Percentiles rank a stretch among this genome's conserved stretches.
phyloP scores from a whole-genome alignment of 2,797 vertebrate species.

The Pempheris klunzingeri region DNA sequence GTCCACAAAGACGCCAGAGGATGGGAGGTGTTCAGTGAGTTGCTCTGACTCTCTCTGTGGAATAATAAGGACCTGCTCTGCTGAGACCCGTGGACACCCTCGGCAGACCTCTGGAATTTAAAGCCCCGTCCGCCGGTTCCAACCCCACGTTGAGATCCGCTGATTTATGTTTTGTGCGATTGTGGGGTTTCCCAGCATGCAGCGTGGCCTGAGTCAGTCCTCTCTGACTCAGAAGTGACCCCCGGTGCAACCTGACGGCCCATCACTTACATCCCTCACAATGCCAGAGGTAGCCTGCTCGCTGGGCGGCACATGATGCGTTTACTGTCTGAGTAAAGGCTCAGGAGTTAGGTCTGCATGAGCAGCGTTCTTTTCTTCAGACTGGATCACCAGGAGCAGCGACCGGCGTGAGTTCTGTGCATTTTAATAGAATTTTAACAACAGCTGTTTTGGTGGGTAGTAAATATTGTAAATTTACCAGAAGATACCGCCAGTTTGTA shows the following conservation, averaged over 20 bases:
- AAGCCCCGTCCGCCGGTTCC: neutral
- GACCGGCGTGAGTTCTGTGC: neutral
- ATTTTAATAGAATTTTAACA: neutral
- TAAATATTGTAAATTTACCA: neutral
- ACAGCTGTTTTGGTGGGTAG: neutral
- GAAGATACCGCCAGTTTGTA: neutral
- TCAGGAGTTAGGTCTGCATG: neutral
- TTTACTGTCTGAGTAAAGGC: neutral
- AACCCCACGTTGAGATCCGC: neutral
- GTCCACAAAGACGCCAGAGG: neutral
- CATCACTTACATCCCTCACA: slow-evolving; percentile 6
- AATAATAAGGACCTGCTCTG: neutral
- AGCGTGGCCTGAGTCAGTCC: slow-evolving; percentile 24
- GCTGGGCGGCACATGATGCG: neutral
- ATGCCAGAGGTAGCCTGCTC: neutral
- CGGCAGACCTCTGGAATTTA: neutral
- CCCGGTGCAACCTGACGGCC: neutral
- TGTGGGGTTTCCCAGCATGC: slow-evolving; percentile 45
- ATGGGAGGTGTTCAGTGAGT: neutral
- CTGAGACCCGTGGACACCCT: neutral
- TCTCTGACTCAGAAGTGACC: slow-evolving; percentile 39
- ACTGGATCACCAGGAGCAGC: neutral
- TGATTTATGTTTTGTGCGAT: slow-evolving; percentile 29
- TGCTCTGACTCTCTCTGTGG: neutral
- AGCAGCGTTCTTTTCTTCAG: neutral